Base-by-base conservation (phyloP, 2,888 invertebrate species). In the Callyntrura guangdongensis region DNA sequence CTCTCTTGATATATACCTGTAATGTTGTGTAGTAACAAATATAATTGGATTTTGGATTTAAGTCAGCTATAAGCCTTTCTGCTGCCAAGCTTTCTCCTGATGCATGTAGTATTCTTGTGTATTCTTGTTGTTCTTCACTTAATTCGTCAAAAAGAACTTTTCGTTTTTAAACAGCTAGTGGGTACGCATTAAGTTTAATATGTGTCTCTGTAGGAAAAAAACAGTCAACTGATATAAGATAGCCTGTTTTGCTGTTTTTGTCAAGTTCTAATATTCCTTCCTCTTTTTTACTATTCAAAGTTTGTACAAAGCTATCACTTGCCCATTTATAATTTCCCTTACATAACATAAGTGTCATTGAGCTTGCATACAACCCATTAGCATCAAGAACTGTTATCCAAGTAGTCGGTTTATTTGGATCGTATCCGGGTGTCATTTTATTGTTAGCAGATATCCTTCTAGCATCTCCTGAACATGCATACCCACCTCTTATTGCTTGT, bases 151-250 rank as follows among this genome's bases (percentile, higher is more conserved):
- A 17, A 0, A 12, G 0, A 5, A 82, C 59, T 61, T 61, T 27
- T 3, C 79, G 3, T 25, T 56, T 79, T 4, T 11, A 20, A 22
- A 53, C 53, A 20, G 77, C 77, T 53, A 53, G 53, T 6, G 77
- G 77, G 53, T 53, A 77, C 1, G 53, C 53, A 77, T 77, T 77
- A 20, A 77, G 53, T 53, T 53, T 22, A 27, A 53, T 22, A 53
- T 77, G 77, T 0, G 11, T 8, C 6, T 77, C 25, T 1, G 49
- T 12, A 12, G 77, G 74, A 53, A 77, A 53, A 25, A 22, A 77
- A 77, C 53, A 49, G 53, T 77, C 77, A 20, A 77, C 53, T 49
- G 53, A 49, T 22, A 77, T 77, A 11, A 77, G 22, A 53, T 77
- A 77, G 20, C 77, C 77, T 25, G 49, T 53, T 4, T 14, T 0